Conservation (phyloP, 2,113 vertebrate genomes). For the Furnarius figulus region DNA sequence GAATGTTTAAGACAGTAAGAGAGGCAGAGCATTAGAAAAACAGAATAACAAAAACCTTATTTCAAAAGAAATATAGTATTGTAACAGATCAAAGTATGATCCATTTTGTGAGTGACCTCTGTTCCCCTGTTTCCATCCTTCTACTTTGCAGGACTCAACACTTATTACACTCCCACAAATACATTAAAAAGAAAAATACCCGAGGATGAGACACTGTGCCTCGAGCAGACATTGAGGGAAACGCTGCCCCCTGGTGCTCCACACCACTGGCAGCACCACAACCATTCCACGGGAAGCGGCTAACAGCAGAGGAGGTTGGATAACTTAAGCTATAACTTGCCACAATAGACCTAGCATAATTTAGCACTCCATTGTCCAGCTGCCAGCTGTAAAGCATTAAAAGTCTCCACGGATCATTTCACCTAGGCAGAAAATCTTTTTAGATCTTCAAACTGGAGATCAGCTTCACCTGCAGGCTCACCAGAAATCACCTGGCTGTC, state of each 20-base stretch:
- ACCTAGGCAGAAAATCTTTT: background rate
- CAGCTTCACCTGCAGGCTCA: background rate
- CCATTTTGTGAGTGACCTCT: background rate
- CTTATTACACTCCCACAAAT: background rate
- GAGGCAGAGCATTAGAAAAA: background rate
- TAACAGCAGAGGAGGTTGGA: background rate
- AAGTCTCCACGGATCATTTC: background rate
- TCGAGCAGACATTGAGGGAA: background rate
- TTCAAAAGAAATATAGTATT: background rate
- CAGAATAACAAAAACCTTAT: background rate
- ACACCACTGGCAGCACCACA: background rate
- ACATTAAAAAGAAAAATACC: background rate
- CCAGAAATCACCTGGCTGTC: background rate
- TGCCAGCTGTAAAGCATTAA: background rate
- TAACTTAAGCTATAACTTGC: background rate
- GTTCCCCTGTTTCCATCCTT: background rate
- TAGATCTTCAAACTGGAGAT: background rate
- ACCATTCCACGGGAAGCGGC: fast-evolving
- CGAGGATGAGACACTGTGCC: background rate
- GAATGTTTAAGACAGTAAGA: background rate
- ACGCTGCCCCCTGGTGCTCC: background rate
- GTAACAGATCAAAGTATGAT: background rate
- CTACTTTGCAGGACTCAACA: background rate
- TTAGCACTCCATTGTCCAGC: background rate
- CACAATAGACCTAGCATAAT: background rate